Evolutionary conservation across 2,888 invertebrate species (phyloP), one percentile per base, ranked within the genome.

Genomic region (Galeruca laticollis): DNA sequence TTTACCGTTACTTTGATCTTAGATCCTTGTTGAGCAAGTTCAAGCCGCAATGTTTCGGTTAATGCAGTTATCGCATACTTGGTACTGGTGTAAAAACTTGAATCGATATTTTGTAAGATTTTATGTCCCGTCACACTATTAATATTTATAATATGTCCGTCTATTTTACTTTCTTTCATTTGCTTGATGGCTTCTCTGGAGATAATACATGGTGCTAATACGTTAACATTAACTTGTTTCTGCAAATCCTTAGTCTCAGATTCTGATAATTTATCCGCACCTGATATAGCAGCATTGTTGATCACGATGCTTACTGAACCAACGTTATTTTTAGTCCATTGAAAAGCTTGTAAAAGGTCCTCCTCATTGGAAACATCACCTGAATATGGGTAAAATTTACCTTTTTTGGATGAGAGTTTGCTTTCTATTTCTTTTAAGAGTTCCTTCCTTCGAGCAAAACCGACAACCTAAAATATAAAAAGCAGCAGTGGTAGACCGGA

Each of bases 241-340:
- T 61, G 64, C 78, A 77, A 79, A 1, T 54, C 59, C 47, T 74
- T 71, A 1, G 75, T 71, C 20, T 73, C 62, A 1, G 74, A 75
- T 76, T 82, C 78, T 26, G 72, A 68, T 20, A 83, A 70, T 33
- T 67, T 69, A 9, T 74, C 77, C 0, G 60, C 2, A 26, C 61
- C 67, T 0, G 64, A 3, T 5, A 81, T 4, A 9, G 84, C 86
- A n/a, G 85, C 85, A 70, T 85, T 85, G 69, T 86, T 86, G 4
- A 86, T 78, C 21, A 86, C 75, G 40, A 85, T 79, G 57, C 83
- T 80, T 13, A 84, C 78, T 2, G 81, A 78, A 4, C 83, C 84
- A 0, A 85, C 73, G 59, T 80, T 83, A 2, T 79, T 72, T 63
- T 78, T 81, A 15, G 83, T 79, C 79, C 81, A 81, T 18, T 81